These are phyloP conservation scores for Caenorhabditis sulstoni DNA, from an alignment of 2,888 invertebrate genomes.

Conservation along the genomic window DNA sequence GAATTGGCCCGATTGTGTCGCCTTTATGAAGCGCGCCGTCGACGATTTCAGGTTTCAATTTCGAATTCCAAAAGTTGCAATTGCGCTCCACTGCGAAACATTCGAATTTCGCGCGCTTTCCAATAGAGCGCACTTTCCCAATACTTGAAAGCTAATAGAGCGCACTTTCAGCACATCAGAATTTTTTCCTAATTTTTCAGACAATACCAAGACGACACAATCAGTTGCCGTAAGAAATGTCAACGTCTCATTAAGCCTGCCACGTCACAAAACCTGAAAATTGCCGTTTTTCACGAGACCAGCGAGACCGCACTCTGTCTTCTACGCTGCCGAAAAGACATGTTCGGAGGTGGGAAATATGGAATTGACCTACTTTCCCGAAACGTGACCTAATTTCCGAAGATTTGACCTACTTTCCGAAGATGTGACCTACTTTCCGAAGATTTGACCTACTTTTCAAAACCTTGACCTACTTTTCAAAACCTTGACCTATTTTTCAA, in stretches of 20 bases:
- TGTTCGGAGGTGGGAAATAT: constrained; percentile 59
- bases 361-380: too few relatives aligned
- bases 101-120: too few relatives aligned
- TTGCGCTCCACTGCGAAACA: neutral
- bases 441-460: too few relatives aligned
- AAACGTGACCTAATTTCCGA: too few relatives aligned
- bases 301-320: constrained; percentile 64
- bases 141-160: too few relatives aligned
- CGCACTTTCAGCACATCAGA: too few relatives aligned
- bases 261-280: neutral
- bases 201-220: constrained; percentile 61
- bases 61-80: too few relatives aligned
- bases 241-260: constrained; percentile 38
- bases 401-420: too few relatives aligned
- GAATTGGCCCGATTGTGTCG: constrained; percentile 85
- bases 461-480: too few relatives aligned
- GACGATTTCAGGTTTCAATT: constrained; percentile 83
- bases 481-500: too few relatives aligned
- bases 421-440: neutral
- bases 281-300: constrained; percentile 48
- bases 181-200: constrained; percentile 31
- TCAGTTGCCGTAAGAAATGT: constrained; percentile 63
- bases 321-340: constrained; percentile 59
- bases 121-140: too few relatives aligned
- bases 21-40: constrained; percentile 85